phyloP scores from a whole-genome alignment of 2,797 vertebrate species.

The Ficedula albicollis region DNA sequence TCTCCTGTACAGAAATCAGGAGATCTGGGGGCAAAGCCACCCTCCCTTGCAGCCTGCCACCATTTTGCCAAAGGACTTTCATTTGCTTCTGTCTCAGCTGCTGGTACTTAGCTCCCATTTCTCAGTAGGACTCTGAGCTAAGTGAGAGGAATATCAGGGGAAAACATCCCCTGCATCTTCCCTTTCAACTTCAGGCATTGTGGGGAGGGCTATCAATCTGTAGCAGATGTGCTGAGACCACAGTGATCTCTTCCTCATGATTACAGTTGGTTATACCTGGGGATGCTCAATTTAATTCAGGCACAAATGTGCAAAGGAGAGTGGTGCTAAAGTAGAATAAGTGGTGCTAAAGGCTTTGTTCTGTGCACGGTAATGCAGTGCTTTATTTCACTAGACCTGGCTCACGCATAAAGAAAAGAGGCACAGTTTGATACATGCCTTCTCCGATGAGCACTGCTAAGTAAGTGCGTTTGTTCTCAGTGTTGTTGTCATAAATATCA shows the following conservation, averaged over 20 bases:
- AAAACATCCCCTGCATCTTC: slow-evolving; percentile 57
- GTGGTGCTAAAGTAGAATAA: slow-evolving; percentile 68
- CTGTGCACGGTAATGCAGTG: slow-evolving; percentile 48
- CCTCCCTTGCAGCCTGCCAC: slow-evolving; percentile 2
- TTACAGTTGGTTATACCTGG: slow-evolving; percentile 78
- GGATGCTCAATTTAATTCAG: slow-evolving; percentile 73
- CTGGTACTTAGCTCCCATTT: neutral
- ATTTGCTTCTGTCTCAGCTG: slow-evolving; percentile 55
- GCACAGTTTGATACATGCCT: slow-evolving; percentile 58
- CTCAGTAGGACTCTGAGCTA: slow-evolving; percentile 58
- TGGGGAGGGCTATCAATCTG: slow-evolving; percentile 51
- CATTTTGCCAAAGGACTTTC: slow-evolving; percentile 53
- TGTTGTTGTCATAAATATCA: slow-evolving; percentile 72
- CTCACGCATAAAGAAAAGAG: slow-evolving; percentile 62
- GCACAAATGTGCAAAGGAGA: slow-evolving; percentile 70
- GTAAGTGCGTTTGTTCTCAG: slow-evolving; percentile 59
- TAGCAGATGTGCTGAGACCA: slow-evolving; percentile 80
- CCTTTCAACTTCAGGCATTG: slow-evolving; percentile 65
- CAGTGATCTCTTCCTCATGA: slow-evolving; percentile 73
- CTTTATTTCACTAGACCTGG: slow-evolving; percentile 74
- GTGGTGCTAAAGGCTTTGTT: slow-evolving; percentile 73
- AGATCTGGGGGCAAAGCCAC: neutral
- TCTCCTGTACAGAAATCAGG: neutral
- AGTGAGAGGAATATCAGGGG: slow-evolving; percentile 65
- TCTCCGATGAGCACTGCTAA: slow-evolving; percentile 44